Evolutionary conservation across 2,113 vertebrate genomes (phyloP), one percentile per base, ranked within the genome.

Genomic region (Pungitius pungitius): DNA sequence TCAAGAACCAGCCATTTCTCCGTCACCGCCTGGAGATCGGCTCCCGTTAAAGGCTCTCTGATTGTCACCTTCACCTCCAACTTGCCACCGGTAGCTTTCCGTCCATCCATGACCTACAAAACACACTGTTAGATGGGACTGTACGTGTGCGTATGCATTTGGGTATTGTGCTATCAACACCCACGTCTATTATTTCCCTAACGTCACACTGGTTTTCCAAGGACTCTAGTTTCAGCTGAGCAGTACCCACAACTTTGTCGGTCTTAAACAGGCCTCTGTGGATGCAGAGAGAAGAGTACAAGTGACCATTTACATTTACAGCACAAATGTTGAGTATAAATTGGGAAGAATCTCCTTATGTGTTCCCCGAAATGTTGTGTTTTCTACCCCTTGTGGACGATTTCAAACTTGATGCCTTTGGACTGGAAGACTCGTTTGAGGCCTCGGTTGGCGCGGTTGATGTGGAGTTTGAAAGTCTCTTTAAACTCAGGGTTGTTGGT

Each of bases 381-480:
- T 74, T 37, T 66, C 90, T 84, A 98, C 96, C 96, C 96, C 74
- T 96, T 97, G 84, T 97, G 96, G 42, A 95, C 49, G 72, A 98
- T 87, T 84, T 98, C 96, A n/a, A 98, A 96, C 89, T 96, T 97
- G 88, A 98, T 93, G 80, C 96, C 95, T 63, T 97, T 97, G 73
- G 94, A 92, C 73, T 96, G 96, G 8, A 97, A 80, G 18, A 96
- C 93, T 37, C 97, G 91, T 66, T 95, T 95, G 65, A 97, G 95
- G 49, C 92, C 95, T 1, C 96, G 86, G 82, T 96, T 95, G 8
- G 85, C 40, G 0, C 97, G 94, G 89, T 92, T 96, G 57, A 98
- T 95, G 80, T 87, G 92, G 17, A 98, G 93, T 70, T 94, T 97
- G 86, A 98, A 98, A 69, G 94, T 91, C 30, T 96, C 96, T 80